Evolutionary conservation across 2,888 invertebrate species (phyloP), one percentile per base, ranked within the genome.

Genomic region (Leptothorax acervorum): DNA sequence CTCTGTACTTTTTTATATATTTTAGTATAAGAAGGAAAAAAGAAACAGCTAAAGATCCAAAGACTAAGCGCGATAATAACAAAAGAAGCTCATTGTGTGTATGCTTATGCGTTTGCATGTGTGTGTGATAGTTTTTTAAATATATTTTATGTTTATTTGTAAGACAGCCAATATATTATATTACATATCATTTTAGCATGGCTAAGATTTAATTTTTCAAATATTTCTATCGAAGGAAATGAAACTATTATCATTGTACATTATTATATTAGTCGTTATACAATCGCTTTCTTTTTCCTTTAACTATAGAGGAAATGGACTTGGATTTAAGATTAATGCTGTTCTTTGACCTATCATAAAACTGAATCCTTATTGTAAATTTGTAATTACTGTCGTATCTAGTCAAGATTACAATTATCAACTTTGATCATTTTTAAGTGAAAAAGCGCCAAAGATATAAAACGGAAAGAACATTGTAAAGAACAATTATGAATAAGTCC

Each of bases 31-130:
- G 75, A 55, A 71, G 75, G 75, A 83, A n/a, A 74, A 78, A 81
- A 11, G 57, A 88, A 70, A 91, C 92, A 86, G 92, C 91, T 91
- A 92, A 92, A 18, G 73, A 85, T 91, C 92, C 92, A 92, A 92
- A 92, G 92, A 92, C 39, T 83, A 86, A 51, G 39, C 39, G 23
- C 12, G 57, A 51, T 3, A 60, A 9, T 48, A 63, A 12, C 39
- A 65, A 65, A 51, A 51, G 0, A 39, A 63, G 18, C 2, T 11
- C 39, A 39, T 31, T 68, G 48, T 68, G 15, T 18, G 18, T 42
- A 60, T 60, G 31, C 15, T 39, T 63, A 8, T 42, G 28, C 9
- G 18, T 51, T 48, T 68, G 66, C 31, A 31, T 31, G 9, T 45
- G 65, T 66, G 18, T 66, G 15, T 35, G 23, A 28, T 35, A 63